Evolutionary conservation across 1,140 invertebrate species (phyloP), one percentile per base, ranked within the genome.

Genomic region (Subanguina moxae): DNA sequence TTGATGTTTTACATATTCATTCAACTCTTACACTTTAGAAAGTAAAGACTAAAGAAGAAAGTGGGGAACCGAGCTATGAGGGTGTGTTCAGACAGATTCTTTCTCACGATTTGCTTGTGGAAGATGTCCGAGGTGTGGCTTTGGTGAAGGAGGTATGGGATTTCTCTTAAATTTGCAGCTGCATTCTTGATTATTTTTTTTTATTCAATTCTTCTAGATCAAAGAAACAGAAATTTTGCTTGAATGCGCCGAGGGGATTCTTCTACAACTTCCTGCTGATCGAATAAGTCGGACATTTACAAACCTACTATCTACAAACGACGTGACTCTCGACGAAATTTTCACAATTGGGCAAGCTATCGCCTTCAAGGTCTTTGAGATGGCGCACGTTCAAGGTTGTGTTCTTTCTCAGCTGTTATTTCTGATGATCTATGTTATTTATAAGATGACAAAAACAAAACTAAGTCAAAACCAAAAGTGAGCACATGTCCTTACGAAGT

Each of bases 331-430:
- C 19, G 70, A 81, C 25, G 76, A 80, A 19, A 72, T 77, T 25
- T 80, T 82, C 30, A 56, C 59, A 11, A 28, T 78, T 27, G 77
- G 77, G 8, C 78, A 80, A 46, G 62, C 70, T 46, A 43, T 78
- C n/a, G 69, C 77, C 1, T 81, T 78, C 65, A 62, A 63, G 48
- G 67, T 78, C 7, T 59, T 65, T 8, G 78, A 65, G 11, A 11
- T 43, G 30, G 67, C 21, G 30, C 30, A 58, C 1, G 19, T 27
- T 32, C 32, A 38, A 38, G 30, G 42, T 65, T 43, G 75, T 30
- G 13, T 42, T 73, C 28, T 66, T 28, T 63, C 17, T 15, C 0
- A 45, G 30, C 15, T 73, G 23, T 38, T 25, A 25, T 8, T 70
- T 28, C 28, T 13, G 9, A 9, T 56, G 3, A 3, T 3, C 28